Percentiles rank a stretch among this genome's conserved stretches.
phyloP scores from a whole-genome alignment of 2,888 invertebrate species.

The Drosophila quinaria region DNA sequence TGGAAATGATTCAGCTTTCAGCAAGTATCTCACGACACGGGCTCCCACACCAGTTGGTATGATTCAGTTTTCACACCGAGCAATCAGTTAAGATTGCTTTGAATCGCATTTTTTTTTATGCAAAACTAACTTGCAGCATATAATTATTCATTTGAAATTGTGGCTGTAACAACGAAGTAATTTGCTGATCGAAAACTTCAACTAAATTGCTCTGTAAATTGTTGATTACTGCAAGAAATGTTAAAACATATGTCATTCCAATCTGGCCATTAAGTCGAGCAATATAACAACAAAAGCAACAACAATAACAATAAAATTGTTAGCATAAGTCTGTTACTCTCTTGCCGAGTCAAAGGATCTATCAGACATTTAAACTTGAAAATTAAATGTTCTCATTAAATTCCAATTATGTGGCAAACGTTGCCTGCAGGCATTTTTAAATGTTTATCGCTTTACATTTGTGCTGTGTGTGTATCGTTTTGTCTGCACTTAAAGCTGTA shows the following conservation, averaged over 20 bases:
- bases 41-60: slow-evolving; percentile 10
- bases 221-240: slow-evolving; percentile 35
- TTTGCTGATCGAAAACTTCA: slow-evolving; percentile 21
- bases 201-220: slow-evolving; percentile 16
- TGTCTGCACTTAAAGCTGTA: slow-evolving; percentile 9
- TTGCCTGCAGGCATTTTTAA: slow-evolving; percentile 1
- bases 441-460: slow-evolving; percentile 2
- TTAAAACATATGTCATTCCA: slow-evolving; percentile 22
- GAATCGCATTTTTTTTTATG: slow-evolving; percentile 10
- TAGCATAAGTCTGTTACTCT: background rate
- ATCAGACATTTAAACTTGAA: slow-evolving; percentile 11
- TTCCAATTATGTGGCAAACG: slow-evolving; percentile 22
- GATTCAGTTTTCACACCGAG: slow-evolving; percentile 24
- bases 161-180: slow-evolving; percentile 5
- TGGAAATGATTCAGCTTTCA: slow-evolving; percentile 15
- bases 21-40: slow-evolving; percentile 12
- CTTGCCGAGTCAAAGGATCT: slow-evolving; percentile 1
- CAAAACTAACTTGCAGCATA: slow-evolving; percentile 13
- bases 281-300: slow-evolving; percentile 8
- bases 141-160: slow-evolving; percentile 25
- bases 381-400: slow-evolving; percentile 22
- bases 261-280: slow-evolving; percentile 13
- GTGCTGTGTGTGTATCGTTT: slow-evolving; percentile 4
- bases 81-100: slow-evolving; percentile 1
- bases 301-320: slow-evolving; percentile 16